phyloP scores from a whole-genome alignment of 2,888 invertebrate species.

The Pollenia labialis region DNA sequence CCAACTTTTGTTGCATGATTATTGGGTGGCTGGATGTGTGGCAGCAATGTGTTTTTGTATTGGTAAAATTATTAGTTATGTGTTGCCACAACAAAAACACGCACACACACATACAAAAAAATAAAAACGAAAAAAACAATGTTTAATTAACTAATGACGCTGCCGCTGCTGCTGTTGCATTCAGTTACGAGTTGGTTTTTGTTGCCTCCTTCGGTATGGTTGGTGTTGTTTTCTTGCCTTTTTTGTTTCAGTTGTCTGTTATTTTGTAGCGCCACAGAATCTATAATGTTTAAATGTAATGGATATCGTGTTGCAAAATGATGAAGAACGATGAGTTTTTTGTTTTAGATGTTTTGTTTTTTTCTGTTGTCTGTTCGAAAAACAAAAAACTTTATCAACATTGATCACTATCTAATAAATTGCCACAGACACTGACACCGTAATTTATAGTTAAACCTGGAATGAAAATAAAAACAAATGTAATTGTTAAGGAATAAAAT shows the following conservation, averaged over 20 bases:
- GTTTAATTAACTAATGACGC: constrained; percentile 72
- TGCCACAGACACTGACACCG: constrained; percentile 45
- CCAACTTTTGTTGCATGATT: constrained; percentile 58
- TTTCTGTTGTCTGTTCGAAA: constrained; percentile 1
- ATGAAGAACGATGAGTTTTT: constrained; percentile 70
- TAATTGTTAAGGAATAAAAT: too few relatives aligned
- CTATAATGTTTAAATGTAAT: constrained; percentile 1
- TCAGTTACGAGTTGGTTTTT: not conserved
- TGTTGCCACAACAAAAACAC: constrained; percentile 25
- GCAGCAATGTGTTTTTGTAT: constrained; percentile 46
- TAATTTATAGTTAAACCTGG: constrained; percentile 41
- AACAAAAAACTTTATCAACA: constrained; percentile 51
- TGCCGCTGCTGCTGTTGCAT: constrained; percentile 23
- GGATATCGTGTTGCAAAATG: constrained; percentile 44
- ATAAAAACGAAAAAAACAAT: constrained; percentile 37
- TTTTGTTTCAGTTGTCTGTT: not conserved
- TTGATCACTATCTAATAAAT: constrained; percentile 67
- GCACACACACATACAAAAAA: not conserved
- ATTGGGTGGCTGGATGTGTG: not conserved
- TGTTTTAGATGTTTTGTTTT: constrained; percentile 24
- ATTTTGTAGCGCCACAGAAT: constrained; percentile 26
- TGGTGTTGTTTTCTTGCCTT: not conserved
- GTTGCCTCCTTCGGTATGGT: constrained; percentile 6
- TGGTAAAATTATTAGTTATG: constrained; percentile 6
- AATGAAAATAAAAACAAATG: constrained; percentile 17